phyloP scores from a whole-genome alignment of 2,797 vertebrate species.

The Columba guinea region DNA sequence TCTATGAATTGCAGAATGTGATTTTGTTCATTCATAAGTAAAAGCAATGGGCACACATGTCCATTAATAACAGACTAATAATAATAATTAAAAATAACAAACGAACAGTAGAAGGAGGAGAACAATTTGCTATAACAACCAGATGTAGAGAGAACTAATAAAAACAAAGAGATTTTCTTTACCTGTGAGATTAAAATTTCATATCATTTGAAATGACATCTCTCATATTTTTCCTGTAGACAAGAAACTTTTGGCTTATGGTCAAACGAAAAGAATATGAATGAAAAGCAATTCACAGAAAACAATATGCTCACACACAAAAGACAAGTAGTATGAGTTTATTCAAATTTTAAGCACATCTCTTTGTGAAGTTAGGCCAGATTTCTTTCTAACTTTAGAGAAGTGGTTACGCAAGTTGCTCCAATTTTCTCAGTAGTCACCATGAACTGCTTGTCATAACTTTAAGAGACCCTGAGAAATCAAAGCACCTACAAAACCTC shows the following conservation, averaged over 20 bases:
- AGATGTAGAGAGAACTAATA: background rate
- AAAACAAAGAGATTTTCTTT: background rate
- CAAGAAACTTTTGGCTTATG: background rate
- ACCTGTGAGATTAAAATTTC: background rate
- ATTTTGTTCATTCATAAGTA: constrained; percentile 20
- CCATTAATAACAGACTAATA: background rate
- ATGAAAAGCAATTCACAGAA: background rate
- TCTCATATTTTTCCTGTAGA: background rate
- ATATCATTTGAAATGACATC: background rate
- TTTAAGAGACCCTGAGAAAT: constrained; percentile 16
- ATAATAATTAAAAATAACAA: background rate
- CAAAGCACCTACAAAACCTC: constrained; percentile 19
- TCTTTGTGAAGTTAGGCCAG: background rate
- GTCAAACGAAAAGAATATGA: background rate
- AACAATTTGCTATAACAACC: background rate
- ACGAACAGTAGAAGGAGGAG: background rate
- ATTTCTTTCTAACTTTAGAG: constrained; percentile 22
- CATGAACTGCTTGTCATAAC: constrained; percentile 12
- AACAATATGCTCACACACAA: background rate
- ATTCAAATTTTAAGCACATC: background rate
- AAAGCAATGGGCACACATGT: background rate
- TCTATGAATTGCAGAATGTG: background rate
- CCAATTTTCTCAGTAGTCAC: background rate
- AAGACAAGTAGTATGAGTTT: background rate
- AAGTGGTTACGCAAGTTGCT: background rate